These are phyloP conservation scores for Hormaphis cornu DNA, from an alignment of 1,140 invertebrate species.

Conservation along the genomic window DNA sequence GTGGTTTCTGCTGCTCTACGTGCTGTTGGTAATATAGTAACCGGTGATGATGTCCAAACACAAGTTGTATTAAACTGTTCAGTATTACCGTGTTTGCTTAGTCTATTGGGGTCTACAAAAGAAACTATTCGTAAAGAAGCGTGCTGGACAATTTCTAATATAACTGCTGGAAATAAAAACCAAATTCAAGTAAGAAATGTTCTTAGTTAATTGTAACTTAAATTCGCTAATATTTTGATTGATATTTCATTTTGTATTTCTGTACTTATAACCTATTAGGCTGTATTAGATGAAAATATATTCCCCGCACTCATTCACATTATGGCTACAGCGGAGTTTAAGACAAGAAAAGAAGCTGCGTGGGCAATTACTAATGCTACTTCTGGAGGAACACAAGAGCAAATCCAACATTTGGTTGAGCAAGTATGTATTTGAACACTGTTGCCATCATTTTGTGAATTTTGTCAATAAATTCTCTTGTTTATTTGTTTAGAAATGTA, in stretches of 20 bases:
- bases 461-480: neutral
- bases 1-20: constrained; percentile 91
- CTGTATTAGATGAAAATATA: constrained; percentile 91
- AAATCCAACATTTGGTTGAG: constrained; percentile 64
- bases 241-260: too few species aligned
- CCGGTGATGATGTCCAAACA: constrained; percentile 93
- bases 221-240: too few species aligned
- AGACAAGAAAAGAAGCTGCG: constrained; percentile 93
- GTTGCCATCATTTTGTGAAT: constrained; percentile 38
- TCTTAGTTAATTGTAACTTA: too few species aligned
- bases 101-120: constrained; percentile 66
- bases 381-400: constrained; percentile 85
- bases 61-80: constrained; percentile 88
- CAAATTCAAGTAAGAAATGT: constrained; percentile 70
- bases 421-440: constrained; percentile 37
- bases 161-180: constrained; percentile 88
- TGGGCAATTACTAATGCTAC: constrained; percentile 98
- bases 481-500: constrained; percentile 55
- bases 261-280: constrained; percentile 47
- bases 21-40: constrained; percentile 96
- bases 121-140: constrained; percentile 92
- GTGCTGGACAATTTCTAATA: constrained; percentile 97
- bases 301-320: constrained; percentile 88
- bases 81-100: constrained; percentile 74
- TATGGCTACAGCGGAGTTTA: constrained; percentile 85